These are phyloP conservation scores for Nyctereutes procyonoides DNA, from an alignment of 2,113 vertebrate species.

Conservation along the genomic window DNA sequence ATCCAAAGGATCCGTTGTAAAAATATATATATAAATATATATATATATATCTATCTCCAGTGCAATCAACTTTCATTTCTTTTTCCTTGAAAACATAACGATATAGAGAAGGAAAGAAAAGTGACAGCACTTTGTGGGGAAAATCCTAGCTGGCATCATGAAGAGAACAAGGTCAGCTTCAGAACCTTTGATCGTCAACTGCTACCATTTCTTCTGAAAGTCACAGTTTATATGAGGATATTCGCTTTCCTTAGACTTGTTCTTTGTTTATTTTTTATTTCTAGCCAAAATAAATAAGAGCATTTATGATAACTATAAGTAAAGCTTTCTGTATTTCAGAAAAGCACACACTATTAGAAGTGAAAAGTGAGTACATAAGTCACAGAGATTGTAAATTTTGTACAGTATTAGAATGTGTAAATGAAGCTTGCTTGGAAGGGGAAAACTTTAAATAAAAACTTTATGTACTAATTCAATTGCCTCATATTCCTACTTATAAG, in stretches of 20 bases:
- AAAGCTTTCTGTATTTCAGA: conserved; percentile 90
- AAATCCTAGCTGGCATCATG: conserved; percentile 78
- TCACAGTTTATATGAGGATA: conserved; percentile 85
- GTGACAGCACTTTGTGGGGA: conserved; percentile 78
- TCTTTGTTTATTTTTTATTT: conserved; percentile 83
- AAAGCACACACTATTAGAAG: conserved; percentile 88
- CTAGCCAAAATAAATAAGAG: conserved; percentile 85
- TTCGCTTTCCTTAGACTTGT: conserved; percentile 87
- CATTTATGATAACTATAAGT: conserved; percentile 88
- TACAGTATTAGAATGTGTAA: conserved; percentile 92
- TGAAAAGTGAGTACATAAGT: conserved; percentile 85
- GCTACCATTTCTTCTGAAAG: conserved; percentile 83
- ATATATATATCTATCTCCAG: conserved; percentile 80
- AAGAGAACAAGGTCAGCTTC: conserved; percentile 82
- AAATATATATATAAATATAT: conserved; percentile 76
- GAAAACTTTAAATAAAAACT: conserved; percentile 93
- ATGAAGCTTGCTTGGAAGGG: conserved; percentile 92
- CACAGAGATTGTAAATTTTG: conserved; percentile 92
- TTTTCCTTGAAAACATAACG: conserved; percentile 86
- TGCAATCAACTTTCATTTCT: conserved; percentile 87
- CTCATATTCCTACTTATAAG: conserved; percentile 84
- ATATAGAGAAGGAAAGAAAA: conserved; percentile 86
- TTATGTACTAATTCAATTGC: conserved; percentile 90
- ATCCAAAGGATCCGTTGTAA: conserved; percentile 91
- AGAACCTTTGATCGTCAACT: conserved; percentile 71